Evolutionary conservation across 2,888 invertebrate species (phyloP).

Genomic region (Heliconius hortense): DNA sequence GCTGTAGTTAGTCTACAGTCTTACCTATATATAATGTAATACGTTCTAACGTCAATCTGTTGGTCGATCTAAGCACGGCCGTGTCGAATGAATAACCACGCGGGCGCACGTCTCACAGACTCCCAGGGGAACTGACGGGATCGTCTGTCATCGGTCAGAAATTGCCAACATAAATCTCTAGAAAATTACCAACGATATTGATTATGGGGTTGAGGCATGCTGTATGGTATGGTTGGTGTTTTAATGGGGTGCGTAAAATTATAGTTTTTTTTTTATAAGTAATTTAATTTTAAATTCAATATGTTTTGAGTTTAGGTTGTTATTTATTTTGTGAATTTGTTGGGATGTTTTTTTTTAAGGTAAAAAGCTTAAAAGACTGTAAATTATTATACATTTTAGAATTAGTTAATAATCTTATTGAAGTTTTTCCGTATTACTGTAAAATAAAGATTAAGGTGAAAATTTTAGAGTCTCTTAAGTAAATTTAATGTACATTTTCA

Average conservation of each 20-base stretch:
- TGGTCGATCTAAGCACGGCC: conserved; percentile 45
- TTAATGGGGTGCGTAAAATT: conserved; percentile 29
- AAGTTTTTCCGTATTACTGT: neutral
- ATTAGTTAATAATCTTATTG: neutral
- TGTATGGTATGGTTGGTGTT: conserved; percentile 20
- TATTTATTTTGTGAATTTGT: neutral
- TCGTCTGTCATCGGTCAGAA: conserved; percentile 51
- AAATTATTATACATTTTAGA: neutral
- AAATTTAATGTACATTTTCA: neutral
- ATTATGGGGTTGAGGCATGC: conserved; percentile 30
- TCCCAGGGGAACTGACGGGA: conserved; percentile 58
- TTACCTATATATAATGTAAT: conserved; percentile 24
- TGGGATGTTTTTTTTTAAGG: neutral
- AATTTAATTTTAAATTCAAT: conserved; percentile 6
- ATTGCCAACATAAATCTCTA: conserved; percentile 58
- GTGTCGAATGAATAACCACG: conserved; percentile 61
- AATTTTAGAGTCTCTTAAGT: neutral
- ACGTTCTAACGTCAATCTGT: conserved; percentile 32
- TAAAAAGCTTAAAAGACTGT: too few species aligned
- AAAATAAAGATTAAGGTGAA: neutral
- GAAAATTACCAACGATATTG: conserved; percentile 37
- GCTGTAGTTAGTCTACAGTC: conserved; percentile 12
- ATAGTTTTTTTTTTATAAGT: conserved; percentile 7
- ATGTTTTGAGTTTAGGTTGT: neutral
- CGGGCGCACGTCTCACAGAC: conserved; percentile 40